Evolutionary conservation across 2,888 invertebrate species (phyloP), one percentile per base, ranked within the genome.

Genomic region (Eubasilissa splendida): DNA sequence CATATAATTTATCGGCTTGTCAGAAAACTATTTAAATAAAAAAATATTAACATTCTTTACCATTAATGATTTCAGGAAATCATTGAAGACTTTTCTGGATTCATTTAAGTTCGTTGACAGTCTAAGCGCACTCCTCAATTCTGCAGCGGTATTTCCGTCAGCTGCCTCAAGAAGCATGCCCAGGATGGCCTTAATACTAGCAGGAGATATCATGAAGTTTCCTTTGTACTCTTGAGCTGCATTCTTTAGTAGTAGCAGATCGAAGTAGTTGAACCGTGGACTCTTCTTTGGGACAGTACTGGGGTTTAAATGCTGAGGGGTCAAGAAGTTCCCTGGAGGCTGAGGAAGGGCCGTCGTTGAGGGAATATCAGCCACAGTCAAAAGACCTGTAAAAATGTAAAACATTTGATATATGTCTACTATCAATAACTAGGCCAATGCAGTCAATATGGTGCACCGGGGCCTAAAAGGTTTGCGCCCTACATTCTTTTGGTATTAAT

Each of bases 191-290:
- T 94, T 94, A 50, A 93, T 89, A 85, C 93, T 93, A 79, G 92
- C 91, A 14, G 94, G 93, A n/a, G 94, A 94, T 3, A 94, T 86
- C 85, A 94, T 89, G 54, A 93, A 89, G 85, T 94, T 94, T 42
- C 91, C 91, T 9, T 59, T 82, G 63, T 85, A 87, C 10, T 87
- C 87, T 80, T 88, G 89, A 1, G 88, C 86, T 0, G 87, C 85
- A 85, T 90, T 90, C 82, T 89, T 88, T 0, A 92, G 87, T 12
- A 93, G 88, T 83, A 92, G 92, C 31, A 90, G 88, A 84, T 92
- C 92, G 85, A 93, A 92, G 85, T 88, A 92, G 86, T 91, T 91
- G 53, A 91, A 86, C 1, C 92, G 87, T 65, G 87, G 14, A 4
- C 58, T 11, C 12, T n/a, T 58, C 58, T 11, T n/a, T 58, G 58